Base-by-base conservation (phyloP, 2,113 vertebrate species). In the Serilophus lunatus region DNA sequence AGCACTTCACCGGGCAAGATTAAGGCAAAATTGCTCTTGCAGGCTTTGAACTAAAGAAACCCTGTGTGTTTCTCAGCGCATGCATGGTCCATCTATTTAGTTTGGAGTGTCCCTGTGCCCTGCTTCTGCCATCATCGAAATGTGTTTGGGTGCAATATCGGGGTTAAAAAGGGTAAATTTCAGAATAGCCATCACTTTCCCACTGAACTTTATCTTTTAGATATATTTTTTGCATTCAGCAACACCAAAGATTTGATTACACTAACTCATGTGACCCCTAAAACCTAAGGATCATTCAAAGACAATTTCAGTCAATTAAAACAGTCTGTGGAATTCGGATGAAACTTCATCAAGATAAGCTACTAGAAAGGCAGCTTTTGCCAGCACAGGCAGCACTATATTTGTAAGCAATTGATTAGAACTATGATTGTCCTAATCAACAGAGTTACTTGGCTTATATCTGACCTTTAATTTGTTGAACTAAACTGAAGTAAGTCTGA, bases 381-480 rank as follows among this genome's bases (percentile, higher is more conserved):
- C 57, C 31, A 63, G 53, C 2, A 7, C 22, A 76, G 70, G 36
- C 74, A 89, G 79, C 3, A 6, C 44, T 80, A 1, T 88, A 90
- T 75, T 90, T 92, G 60, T 51, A 80, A 93, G 82, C 82, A 78
- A 92, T 78, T 92, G 92, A 95, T 95, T 92, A 78, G 68, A 90
- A 70, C 80, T 17, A 6, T 36, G 88, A 75, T 90, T 94, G 68
- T 88, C 72, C 72, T 90, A 83, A 93, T 95, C 91, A 93, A 38
- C 82, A 68, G 78, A 91, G 76, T 86, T 78, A 51, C 53, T 88
- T 51, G 9, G 71, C 59, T 82, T 93, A 93, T 81, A 90, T 85
- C 79, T 91, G 87, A 78, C 82, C 71, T 94, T 91, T 93, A 94
- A 91, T 94, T 95, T 93, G 75, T 92, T 81, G 64, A 74, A 51